Conservation (phyloP, 92 coral and sea anemone species). For the Siderastrea siderea region DNA sequence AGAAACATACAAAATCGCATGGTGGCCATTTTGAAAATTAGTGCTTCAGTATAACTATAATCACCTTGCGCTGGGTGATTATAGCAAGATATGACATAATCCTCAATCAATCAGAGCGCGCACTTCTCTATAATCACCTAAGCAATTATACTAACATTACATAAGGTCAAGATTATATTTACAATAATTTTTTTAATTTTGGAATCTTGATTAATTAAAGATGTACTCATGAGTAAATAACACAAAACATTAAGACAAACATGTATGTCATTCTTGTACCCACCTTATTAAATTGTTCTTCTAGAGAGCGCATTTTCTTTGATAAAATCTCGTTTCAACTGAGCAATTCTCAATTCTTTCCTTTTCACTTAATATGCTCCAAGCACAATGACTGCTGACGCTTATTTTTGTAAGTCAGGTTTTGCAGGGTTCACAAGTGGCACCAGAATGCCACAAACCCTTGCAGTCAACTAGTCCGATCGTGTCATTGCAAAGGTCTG, state of each 20-base stretch:
- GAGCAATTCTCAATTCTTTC: conserved; percentile 34
- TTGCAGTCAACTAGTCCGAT: conserved; percentile 32
- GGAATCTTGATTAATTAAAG: too few species aligned
- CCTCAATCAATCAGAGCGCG: too few species aligned
- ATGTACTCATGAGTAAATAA: too few species aligned
- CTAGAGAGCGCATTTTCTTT: conserved; percentile 18
- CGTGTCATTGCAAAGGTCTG: conserved; percentile 10
- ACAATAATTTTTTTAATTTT: too few species aligned
- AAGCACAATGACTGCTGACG: conserved; percentile 34
- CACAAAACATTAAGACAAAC: not conserved
- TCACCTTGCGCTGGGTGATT: too few species aligned
- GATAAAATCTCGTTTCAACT: conserved; percentile 1
- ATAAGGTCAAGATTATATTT: too few species aligned
- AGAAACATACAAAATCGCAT: too few species aligned
- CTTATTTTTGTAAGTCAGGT: not conserved
- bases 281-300: conserved; percentile 27
- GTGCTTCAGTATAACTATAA: too few species aligned
- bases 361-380: conserved; percentile 23
- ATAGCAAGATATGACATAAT: too few species aligned
- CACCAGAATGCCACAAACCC: conserved; percentile 7
- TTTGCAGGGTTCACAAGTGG: conserved; percentile 27
- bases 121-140: too few species aligned
- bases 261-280: not conserved
- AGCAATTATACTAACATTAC: too few species aligned
- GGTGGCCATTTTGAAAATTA: too few species aligned